These are phyloP conservation scores for Linnaemya vulpina DNA, from an alignment of 2,888 invertebrate species.

Conservation along the genomic window DNA sequence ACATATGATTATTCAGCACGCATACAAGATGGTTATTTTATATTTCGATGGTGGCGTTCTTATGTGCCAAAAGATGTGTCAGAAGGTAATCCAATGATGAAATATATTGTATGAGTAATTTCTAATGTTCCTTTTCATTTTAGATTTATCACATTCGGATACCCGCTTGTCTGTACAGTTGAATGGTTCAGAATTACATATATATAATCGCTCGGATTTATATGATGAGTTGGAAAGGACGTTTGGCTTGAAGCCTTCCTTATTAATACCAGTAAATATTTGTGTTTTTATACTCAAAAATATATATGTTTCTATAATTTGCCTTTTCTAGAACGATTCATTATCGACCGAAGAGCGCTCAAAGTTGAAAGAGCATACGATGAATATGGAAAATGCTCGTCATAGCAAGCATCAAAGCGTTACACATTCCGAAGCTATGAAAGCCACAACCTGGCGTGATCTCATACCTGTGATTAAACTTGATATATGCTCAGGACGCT, in stretches of 20 bases:
- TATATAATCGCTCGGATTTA: constrained; percentile 95
- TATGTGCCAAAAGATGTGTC: constrained; percentile 97
- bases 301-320: not conserved
- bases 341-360: constrained; percentile 84
- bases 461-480: constrained; percentile 98
- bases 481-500: constrained; percentile 94
- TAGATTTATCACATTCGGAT: constrained; percentile 97
- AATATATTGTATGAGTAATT: not conserved
- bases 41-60: constrained; percentile 99
- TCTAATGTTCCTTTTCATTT: constrained; percentile 73
- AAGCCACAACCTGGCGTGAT: constrained; percentile 96
- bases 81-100: constrained; percentile 87
- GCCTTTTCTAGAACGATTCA: constrained; percentile 83
- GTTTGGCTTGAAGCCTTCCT: constrained; percentile 92
- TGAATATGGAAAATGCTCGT: constrained; percentile 87
- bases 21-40: constrained; percentile 97
- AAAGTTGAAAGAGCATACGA: constrained; percentile 84
- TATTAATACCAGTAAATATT: constrained; percentile 85
- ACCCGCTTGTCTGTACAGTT: constrained; percentile 94
- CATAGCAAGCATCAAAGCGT: constrained; percentile 83
- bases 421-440: constrained; percentile 90
- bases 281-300: not conserved
- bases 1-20: constrained; percentile 96
- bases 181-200: constrained; percentile 97
- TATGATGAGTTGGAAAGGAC: constrained; percentile 94